A percentile compares a stretch with the other conserved stretches of the same genome.
phyloP scores from a whole-genome alignment of 2,797 vertebrate species.

The Emydoidea blandingii region DNA sequence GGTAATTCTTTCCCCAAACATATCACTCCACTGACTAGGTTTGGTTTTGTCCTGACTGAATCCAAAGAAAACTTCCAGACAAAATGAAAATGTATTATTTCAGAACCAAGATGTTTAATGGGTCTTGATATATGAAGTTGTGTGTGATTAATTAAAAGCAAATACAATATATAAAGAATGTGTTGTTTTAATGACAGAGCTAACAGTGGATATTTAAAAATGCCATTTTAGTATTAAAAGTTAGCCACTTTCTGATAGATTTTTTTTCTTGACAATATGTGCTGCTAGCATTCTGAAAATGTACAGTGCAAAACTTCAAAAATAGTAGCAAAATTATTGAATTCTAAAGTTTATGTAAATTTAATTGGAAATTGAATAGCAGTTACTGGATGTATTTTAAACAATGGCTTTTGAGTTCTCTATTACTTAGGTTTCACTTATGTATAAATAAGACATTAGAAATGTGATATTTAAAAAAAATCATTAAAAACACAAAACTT shows the following conservation, averaged over 20 bases:
- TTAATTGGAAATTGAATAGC: constrained; percentile 76
- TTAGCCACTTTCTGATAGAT: constrained; percentile 59
- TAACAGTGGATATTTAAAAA: constrained; percentile 73
- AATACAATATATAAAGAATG: constrained; percentile 65
- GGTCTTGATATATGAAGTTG: constrained; percentile 26
- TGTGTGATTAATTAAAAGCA: constrained; percentile 59
- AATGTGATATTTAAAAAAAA: constrained; percentile 71
- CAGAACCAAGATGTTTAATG: constrained; percentile 56
- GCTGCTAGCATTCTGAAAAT: constrained; percentile 74
- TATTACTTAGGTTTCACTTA: constrained; percentile 71
- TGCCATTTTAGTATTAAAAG: constrained; percentile 66
- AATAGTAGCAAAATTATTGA: constrained; percentile 84
- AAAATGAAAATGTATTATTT: constrained; percentile 57
- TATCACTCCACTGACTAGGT: constrained; percentile 54
- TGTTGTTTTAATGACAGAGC: constrained; percentile 57
- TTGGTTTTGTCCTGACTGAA: constrained; percentile 58
- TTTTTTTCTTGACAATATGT: constrained; percentile 62
- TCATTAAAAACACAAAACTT: constrained; percentile 75
- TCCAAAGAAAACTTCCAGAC: constrained; percentile 43
- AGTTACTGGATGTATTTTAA: constrained; percentile 71
- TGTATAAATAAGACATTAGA: constrained; percentile 81
- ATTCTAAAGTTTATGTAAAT: constrained; percentile 80
- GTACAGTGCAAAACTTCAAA: constrained; percentile 84
- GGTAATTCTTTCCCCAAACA: constrained; percentile 71
- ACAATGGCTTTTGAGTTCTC: constrained; percentile 65